phyloP scores from a whole-genome alignment of 35 echinoderm and acorn worm genomes.

The Apostichopus californicus region DNA sequence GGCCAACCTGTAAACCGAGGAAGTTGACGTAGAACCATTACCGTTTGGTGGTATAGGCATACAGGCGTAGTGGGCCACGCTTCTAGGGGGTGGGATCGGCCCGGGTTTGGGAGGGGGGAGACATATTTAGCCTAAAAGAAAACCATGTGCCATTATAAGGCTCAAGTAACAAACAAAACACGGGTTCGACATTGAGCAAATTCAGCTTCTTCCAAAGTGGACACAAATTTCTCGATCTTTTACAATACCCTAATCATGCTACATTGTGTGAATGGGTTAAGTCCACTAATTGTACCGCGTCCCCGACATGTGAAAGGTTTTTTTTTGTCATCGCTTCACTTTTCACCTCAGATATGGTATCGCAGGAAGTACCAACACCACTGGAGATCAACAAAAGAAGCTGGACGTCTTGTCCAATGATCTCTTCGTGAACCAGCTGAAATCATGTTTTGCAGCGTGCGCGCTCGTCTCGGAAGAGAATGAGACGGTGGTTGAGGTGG shows the following conservation, averaged over 20 bases:
- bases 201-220: too few species aligned
- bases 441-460: constrained; percentile 83
- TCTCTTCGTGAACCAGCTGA: constrained; percentile 85
- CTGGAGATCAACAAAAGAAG: constrained; percentile 97
- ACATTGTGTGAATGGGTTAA: background rate
- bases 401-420: constrained; percentile 94
- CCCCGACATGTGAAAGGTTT: background rate
- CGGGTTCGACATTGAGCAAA: too few species aligned
- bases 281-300: background rate
- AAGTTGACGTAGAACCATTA: too few species aligned
- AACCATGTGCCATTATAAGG: too few species aligned
- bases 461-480: constrained; percentile 92
- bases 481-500: constrained; percentile 88
- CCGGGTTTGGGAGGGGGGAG: too few species aligned
- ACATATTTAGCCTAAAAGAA: too few species aligned
- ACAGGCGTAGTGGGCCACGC: too few species aligned
- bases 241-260: too few species aligned
- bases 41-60: too few species aligned
- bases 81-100: too few species aligned
- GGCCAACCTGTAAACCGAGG: too few species aligned
- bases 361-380: constrained; percentile 80
- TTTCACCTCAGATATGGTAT: constrained; percentile 79
- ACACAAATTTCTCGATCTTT: too few species aligned
- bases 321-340: background rate
- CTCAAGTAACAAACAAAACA: background rate